Base-by-base conservation (phyloP, 1,140 invertebrate species). In the Drosophila rufa region DNA sequence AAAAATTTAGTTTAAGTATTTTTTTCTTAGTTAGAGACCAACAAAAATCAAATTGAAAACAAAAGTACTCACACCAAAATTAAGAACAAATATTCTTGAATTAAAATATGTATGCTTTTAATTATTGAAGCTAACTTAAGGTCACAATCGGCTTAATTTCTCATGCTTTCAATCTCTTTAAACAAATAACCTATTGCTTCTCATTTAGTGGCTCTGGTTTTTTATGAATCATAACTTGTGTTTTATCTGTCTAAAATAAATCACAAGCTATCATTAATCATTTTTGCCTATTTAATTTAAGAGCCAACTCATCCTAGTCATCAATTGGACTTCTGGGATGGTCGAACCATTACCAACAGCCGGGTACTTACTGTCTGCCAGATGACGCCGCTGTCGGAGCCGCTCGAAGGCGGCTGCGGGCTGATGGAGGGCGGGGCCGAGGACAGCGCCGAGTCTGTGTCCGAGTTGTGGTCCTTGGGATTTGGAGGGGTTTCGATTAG, bases 401-500 rank as follows among this genome's bases (percentile, higher is more conserved):
- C 92, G 50, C 81, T 81, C 2, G 90, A 82, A 7, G 91, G 92
- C 55, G 93, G 92, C 70, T 92, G 92, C 30, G 92, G 93, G 65
- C 93, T 93, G 50, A 93, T 92, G 9, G 92, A 93, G 8, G 92
- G 87, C 56, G 92, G 92, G 48, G 92, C 92, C 45, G 92, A 93
- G 30, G 92, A 93, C 30, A 93, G 50, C 1, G 92, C 93, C n/a
- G 93, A 93, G 64, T 93, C 92, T 48, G 92, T 92, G 58, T 93
- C 92, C 47, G 92, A 93, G 48, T 86, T 89, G 74, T 79, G 69
- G 40, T 92, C 86, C 84, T 92, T 50, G 47, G 56, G 7, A 51
- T 56, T 22, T 56, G 6, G 17, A 55, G 33, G 17, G 14, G 17
- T 15, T 55, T 38, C 36, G 19, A 56, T 56, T 40, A 56, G 9